Conservation (phyloP, 2,888 invertebrate genomes). For the Caenorhabditis sulstoni region DNA sequence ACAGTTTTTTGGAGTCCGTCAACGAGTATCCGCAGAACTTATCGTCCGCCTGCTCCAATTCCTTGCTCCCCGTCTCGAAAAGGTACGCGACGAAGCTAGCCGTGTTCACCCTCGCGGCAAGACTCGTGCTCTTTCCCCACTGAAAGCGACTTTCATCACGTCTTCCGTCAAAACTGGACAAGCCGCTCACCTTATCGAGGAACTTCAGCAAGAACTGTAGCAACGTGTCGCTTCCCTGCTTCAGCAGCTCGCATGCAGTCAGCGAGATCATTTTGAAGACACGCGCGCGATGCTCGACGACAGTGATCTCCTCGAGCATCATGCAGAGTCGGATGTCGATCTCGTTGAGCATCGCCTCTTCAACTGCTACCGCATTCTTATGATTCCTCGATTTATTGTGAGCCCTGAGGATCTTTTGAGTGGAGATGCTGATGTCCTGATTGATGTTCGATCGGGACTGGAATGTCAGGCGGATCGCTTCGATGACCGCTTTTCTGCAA, state of each 20-base stretch:
- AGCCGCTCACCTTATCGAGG: slow-evolving; percentile 8
- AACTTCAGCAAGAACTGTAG: slow-evolving; percentile 18
- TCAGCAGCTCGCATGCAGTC: background rate
- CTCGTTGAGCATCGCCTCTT: slow-evolving; percentile 6
- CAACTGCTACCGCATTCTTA: too few species aligned
- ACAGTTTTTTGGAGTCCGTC: slow-evolving; percentile 1
- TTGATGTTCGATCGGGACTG: slow-evolving; percentile 16
- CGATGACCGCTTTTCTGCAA: slow-evolving; percentile 19
- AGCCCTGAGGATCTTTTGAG: background rate
- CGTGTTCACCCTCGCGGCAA: slow-evolving; percentile 24
- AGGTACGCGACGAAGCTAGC: slow-evolving; percentile 14
- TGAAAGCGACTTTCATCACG: slow-evolving; percentile 12
- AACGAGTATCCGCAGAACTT: slow-evolving; percentile 20
- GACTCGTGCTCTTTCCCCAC: slow-evolving; percentile 21
- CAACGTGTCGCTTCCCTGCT: background rate
- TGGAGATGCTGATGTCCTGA: background rate
- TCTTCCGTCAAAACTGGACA: background rate
- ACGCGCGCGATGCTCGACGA: slow-evolving; percentile 35
- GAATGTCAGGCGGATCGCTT: slow-evolving; percentile 15
- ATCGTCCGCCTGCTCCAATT: background rate
- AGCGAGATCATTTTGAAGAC: slow-evolving; percentile 28
- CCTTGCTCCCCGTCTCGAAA: slow-evolving; percentile 22
- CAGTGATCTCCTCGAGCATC: slow-evolving; percentile 33
- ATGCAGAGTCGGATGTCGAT: slow-evolving; percentile 14
- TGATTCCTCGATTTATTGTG: background rate